Percentiles rank a stretch among this genome's conserved stretches.
Evolutionary conservation across 2,888 invertebrate species (phyloP).

Genomic region (Caenorhabditis zanzibari): DNA sequence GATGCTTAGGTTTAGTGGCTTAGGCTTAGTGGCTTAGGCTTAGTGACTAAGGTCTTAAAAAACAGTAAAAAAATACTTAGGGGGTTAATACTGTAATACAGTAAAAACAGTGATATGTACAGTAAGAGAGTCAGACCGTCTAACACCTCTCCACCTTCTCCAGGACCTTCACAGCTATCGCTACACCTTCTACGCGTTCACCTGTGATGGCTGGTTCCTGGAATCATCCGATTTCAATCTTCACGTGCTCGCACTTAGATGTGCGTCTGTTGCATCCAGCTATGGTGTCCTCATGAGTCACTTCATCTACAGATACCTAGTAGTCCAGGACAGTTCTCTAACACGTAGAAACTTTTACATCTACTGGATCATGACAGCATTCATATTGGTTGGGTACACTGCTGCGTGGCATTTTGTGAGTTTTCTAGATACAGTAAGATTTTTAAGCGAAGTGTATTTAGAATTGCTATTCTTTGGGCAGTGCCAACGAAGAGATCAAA

Average conservation of each 20-base stretch:
- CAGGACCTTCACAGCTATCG: conserved; percentile 28
- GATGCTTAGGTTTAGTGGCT: too few species aligned
- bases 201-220: conserved; percentile 13
- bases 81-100: too few species aligned
- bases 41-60: too few species aligned
- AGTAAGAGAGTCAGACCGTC: too few species aligned
- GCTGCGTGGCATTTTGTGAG: conserved; percentile 14
- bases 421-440: not conserved
- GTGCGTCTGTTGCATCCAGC: conserved; percentile 8
- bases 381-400: not conserved
- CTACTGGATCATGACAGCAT: not conserved
- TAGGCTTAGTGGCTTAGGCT: too few species aligned
- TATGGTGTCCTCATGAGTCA: conserved; percentile 36
- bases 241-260: conserved; percentile 12
- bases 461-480: conserved; percentile 1
- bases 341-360: conserved; percentile 4
- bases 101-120: too few species aligned
- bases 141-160: not conserved
- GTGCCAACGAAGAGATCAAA: not conserved
- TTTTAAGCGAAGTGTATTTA: not conserved
- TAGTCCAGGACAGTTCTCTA: not conserved
- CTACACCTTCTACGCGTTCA: conserved; percentile 17
- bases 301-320: conserved; percentile 42
- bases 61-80: too few species aligned
- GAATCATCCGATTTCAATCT: not conserved